Evolutionary conservation across 2,113 vertebrate species (phyloP), one percentile per base, ranked within the genome.

Genomic region (Sorex fumeus): DNA sequence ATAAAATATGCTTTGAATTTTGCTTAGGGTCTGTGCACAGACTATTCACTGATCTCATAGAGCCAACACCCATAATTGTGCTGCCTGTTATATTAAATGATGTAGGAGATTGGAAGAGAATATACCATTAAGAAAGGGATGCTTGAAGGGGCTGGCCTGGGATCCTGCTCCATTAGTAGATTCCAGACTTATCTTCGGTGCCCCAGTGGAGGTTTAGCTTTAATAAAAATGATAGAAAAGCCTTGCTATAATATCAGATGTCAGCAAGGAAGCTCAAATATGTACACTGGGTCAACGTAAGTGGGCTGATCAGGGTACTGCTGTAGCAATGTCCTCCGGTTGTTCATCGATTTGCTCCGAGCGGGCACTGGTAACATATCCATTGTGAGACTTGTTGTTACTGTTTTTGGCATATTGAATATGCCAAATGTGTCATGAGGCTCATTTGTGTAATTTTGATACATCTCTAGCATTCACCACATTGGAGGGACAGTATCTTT

Each of bases 361-460:
- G n/a, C n/a, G n/a, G n/a, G n/a, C n/a, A n/a, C n/a, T n/a, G n/a
- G n/a, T n/a, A n/a, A n/a, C n/a, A n/a, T n/a, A n/a, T n/a, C n/a
- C n/a, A n/a, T n/a, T n/a, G n/a, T n/a, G n/a, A n/a, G n/a, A n/a
- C n/a, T n/a, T n/a, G n/a, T n/a, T n/a, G n/a, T n/a, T n/a, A n/a
- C n/a, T n/a, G n/a, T n/a, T n/a, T n/a, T n/a, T n/a, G n/a, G n/a
- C n/a, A n/a, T n/a, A n/a, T n/a, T n/a, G n/a, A n/a, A n/a, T n/a
- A n/a, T n/a, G n/a, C n/a, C n/a, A n/a, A n/a, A n/a, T n/a, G n/a
- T n/a, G n/a, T n/a, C n/a, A 97, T 96, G 98, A 69, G 50, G 16
- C 82, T 94, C 67, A 13, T 36, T 87, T 45, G 91, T 93, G 1
- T 79, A 57, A 86, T 93, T 96, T 87, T 92, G 62, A 91, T 34